phyloP scores from a whole-genome alignment of 2,113 vertebrate species.

The Ceyx cyanopectus region DNA sequence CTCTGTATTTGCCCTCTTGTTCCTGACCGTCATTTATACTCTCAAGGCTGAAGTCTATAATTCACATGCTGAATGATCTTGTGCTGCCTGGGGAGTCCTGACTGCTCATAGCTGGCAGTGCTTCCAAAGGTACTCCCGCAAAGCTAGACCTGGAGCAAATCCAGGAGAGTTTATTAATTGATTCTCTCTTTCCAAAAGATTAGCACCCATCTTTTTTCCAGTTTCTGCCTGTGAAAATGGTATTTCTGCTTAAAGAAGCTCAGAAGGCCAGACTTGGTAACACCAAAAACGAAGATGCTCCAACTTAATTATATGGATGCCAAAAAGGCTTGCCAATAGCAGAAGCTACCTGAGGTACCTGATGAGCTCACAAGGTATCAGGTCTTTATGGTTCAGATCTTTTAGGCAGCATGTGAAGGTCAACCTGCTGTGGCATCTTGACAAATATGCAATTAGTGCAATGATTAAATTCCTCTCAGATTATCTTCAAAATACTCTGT shows the following conservation, averaged over 20 bases:
- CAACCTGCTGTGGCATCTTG: background rate
- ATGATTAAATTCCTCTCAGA: background rate
- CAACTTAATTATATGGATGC: background rate
- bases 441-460: background rate
- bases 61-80: constrained; percentile 21
- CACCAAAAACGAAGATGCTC: background rate
- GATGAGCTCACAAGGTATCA: background rate
- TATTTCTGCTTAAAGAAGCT: constrained; percentile 5
- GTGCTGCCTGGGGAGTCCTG: constrained; percentile 38
- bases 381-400: background rate
- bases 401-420: background rate
- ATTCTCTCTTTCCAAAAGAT: constrained; percentile 31
- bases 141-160: constrained; percentile 44
- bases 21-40: constrained; percentile 43
- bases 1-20: constrained; percentile 40
- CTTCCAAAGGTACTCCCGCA: constrained; percentile 20
- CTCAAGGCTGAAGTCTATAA: constrained; percentile 57
- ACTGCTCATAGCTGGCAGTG: background rate
- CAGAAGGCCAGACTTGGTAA: background rate
- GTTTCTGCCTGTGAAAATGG: background rate
- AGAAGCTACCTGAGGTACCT: background rate
- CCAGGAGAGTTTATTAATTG: constrained; percentile 55
- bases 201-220: background rate
- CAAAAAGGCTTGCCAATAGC: background rate
- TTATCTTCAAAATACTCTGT: background rate